phyloP scores from a whole-genome alignment of 2,113 vertebrate species.

The Furnarius figulus region DNA sequence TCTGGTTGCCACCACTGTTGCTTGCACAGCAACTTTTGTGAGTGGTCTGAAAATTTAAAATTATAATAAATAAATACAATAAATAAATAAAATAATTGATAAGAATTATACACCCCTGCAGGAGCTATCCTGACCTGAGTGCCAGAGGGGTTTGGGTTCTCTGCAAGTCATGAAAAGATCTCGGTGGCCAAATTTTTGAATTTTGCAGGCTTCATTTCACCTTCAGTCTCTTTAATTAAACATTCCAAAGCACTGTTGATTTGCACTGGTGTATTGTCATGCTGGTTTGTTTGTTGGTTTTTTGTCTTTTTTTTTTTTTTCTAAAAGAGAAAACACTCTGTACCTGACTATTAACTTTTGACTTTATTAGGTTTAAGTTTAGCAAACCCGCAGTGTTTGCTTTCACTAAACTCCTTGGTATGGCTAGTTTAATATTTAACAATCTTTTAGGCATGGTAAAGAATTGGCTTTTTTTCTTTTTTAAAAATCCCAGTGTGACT shows the following conservation, averaged over 20 bases:
- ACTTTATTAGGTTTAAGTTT: constrained; percentile 32
- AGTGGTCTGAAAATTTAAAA: background rate
- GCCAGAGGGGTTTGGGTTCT: background rate
- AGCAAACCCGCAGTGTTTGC: constrained; percentile 39
- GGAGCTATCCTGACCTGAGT: background rate
- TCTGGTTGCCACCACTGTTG: background rate
- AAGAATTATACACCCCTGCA: background rate
- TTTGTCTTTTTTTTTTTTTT: background rate
- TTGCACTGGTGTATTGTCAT: background rate
- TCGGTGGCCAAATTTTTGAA: background rate
- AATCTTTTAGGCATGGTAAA: constrained; percentile 29
- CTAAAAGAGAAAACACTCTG: background rate
- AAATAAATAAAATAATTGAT: background rate
- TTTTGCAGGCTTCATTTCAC: background rate
- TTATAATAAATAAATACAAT: background rate
- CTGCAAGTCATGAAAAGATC: background rate
- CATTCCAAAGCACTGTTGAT: background rate
- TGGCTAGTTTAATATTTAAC: constrained; percentile 63
- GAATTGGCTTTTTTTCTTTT: background rate
- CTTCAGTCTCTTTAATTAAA: background rate
- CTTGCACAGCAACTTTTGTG: background rate
- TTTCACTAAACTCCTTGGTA: constrained; percentile 40
- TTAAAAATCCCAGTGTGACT: constrained; percentile 47
- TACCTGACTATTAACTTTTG: constrained; percentile 24
- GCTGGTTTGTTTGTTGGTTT: background rate